Percentiles rank a stretch among this genome's conserved stretches.
phyloP scores from a whole-genome alignment of 2,797 vertebrate genomes.

The Psittacula derbiana region DNA sequence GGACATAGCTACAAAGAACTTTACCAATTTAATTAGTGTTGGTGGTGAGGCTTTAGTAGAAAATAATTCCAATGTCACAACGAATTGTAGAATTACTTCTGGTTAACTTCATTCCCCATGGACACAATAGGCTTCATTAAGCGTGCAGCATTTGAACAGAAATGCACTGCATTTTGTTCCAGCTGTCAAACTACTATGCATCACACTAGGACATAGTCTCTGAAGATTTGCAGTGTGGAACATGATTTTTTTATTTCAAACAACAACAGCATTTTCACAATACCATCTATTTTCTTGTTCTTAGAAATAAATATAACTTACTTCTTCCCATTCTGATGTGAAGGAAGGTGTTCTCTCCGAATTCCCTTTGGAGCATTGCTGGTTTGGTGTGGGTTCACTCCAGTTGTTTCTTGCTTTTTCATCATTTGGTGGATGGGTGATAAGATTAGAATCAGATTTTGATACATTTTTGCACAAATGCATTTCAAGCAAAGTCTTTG shows the following conservation, averaged over 20 bases:
- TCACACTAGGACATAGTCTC: not conserved
- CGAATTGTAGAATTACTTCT: constrained; percentile 55
- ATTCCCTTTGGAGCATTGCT: constrained; percentile 79
- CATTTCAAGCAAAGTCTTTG: constrained; percentile 88
- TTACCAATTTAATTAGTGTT: not conserved
- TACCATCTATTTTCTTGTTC: not conserved
- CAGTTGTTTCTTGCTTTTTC: constrained; percentile 85
- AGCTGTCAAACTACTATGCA: not conserved
- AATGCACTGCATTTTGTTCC: not conserved
- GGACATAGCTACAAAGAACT: not conserved
- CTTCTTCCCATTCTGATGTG: constrained; percentile 98
- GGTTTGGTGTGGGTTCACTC: constrained; percentile 77
- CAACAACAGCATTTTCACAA: not conserved
- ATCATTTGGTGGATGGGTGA: constrained; percentile 85
- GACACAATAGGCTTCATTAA: constrained; percentile 49
- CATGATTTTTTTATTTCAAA: not conserved
- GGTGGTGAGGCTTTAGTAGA: not conserved
- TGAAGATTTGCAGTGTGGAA: not conserved
- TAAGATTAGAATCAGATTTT: constrained; percentile 94
- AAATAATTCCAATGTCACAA: constrained; percentile 9
- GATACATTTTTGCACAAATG: constrained; percentile 91
- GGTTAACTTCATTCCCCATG: constrained; percentile 41
- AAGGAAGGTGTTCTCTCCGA: constrained; percentile 94
- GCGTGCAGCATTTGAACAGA: not conserved
- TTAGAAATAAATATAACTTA: constrained; percentile 65